Conservation (phyloP, 2,113 vertebrate species). For the Xiphophorus maculatus region DNA sequence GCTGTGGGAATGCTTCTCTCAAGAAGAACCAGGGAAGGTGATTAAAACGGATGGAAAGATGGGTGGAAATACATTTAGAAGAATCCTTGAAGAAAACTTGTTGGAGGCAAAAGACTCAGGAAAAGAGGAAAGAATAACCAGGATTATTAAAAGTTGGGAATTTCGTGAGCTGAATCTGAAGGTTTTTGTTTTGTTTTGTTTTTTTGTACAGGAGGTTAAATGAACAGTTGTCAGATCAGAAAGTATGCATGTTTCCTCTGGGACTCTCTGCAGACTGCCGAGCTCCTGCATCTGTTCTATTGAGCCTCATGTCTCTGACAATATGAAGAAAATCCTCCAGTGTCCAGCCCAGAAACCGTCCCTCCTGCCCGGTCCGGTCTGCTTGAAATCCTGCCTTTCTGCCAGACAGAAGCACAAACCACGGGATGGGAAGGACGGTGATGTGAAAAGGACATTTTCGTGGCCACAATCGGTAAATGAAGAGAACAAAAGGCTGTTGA, state of each 20-base stretch:
- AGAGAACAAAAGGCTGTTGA: too few relatives aligned
- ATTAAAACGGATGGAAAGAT: not conserved
- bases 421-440: not conserved
- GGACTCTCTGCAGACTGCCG: slow-evolving; percentile 31
- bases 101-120: not conserved
- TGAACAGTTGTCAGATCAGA: too few relatives aligned
- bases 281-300: slow-evolving; percentile 30
- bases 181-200: too few relatives aligned
- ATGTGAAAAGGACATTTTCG: not conserved
- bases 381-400: not conserved
- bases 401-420: not conserved
- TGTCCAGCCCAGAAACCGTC: slow-evolving; percentile 1
- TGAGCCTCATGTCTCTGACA: slow-evolving; percentile 46
- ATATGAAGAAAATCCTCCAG: slow-evolving; percentile 26
- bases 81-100: not conserved
- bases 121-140: too few relatives aligned
- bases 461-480: too few relatives aligned
- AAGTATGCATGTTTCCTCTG: slow-evolving; percentile 18
- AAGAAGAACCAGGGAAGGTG: not conserved
- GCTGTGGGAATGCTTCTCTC: not conserved
- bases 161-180: too few relatives aligned
- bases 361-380: slow-evolving; percentile 9
- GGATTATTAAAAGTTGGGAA: too few relatives aligned
- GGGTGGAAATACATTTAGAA: not conserved
- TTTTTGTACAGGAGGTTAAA: too few relatives aligned